Conservation (phyloP, 2,888 invertebrate species). For the Eupithecia insigniata region DNA sequence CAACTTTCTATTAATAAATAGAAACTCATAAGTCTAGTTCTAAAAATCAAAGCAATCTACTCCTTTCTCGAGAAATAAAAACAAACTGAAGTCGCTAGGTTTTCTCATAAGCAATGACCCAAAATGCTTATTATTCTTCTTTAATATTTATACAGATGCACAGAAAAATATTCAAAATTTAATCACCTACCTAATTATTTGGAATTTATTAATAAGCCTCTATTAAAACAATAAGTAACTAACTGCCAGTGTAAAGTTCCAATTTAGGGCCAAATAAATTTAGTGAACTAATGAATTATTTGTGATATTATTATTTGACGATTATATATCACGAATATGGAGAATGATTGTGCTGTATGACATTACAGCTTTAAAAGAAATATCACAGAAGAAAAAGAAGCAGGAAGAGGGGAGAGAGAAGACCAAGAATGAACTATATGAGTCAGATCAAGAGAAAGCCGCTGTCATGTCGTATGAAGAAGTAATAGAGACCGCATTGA, state of each 20-base stretch:
- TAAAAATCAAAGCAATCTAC: not conserved
- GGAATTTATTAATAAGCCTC: not conserved
- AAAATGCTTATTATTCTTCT: not conserved
- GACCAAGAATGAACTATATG: too few species aligned
- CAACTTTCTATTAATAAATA: too few species aligned
- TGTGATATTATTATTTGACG: too few species aligned
- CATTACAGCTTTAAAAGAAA: too few species aligned
- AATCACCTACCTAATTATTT: not conserved
- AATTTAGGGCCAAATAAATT: not conserved
- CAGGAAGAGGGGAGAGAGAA: too few species aligned
- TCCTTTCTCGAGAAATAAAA: not conserved
- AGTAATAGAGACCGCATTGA: too few species aligned
- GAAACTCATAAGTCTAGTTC: not conserved
- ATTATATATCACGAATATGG: too few species aligned
- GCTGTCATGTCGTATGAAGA: too few species aligned
- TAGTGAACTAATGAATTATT: too few species aligned
- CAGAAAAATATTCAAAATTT: not conserved
- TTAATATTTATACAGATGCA: not conserved
- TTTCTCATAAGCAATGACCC: not conserved
- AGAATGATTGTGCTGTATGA: too few species aligned
- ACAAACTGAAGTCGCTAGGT: not conserved
- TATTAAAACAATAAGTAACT: not conserved
- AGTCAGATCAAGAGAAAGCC: too few species aligned
- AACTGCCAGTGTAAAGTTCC: not conserved
- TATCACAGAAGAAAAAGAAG: too few species aligned